phyloP scores from a whole-genome alignment of 2,888 invertebrate species.

The Temnothorax ravouxi region DNA sequence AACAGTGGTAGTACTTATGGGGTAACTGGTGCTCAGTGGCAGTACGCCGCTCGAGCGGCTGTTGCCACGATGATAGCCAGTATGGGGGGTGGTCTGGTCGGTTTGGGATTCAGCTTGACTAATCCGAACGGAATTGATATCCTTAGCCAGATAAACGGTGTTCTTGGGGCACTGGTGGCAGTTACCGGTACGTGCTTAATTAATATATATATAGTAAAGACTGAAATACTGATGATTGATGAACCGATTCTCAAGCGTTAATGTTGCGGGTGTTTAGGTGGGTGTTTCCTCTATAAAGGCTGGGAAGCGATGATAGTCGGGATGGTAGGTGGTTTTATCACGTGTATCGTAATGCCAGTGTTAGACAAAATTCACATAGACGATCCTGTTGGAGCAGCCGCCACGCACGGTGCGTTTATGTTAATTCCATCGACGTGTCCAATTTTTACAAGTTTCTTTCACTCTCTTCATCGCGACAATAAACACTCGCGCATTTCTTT shows the following conservation, averaged over 20 bases:
- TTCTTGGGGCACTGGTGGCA: constrained; percentile 95
- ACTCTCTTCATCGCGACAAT: constrained; percentile 25
- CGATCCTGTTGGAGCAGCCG: constrained; percentile 96
- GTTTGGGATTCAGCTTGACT: constrained; percentile 88
- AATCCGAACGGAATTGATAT: constrained; percentile 92
- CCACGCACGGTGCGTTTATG: constrained; percentile 92
- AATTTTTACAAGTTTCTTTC: background rate
- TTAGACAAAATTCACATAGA: constrained; percentile 94
- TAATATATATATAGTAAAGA: background rate
- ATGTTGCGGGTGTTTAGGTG: constrained; percentile 87
- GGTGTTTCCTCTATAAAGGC: constrained; percentile 94
- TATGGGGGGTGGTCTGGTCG: constrained; percentile 94
- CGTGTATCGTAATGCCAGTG: constrained; percentile 91
- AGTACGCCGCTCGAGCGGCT: constrained; percentile 95
- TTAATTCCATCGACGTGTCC: background rate
- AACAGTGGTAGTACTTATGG: constrained; percentile 97
- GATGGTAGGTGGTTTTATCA: constrained; percentile 91
- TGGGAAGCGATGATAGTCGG: constrained; percentile 96
- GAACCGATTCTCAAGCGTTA: background rate
- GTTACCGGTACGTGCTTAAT: constrained; percentile 89
- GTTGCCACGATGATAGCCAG: constrained; percentile 97
- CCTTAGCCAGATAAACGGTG: constrained; percentile 95
- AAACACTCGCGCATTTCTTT: constrained; percentile 3
- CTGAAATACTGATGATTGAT: background rate
- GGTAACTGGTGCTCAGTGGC: constrained; percentile 95